Evolutionary conservation across 2,113 vertebrate species (phyloP), one percentile per base, ranked within the genome.

Genomic region (Dipodomys stephensi): DNA sequence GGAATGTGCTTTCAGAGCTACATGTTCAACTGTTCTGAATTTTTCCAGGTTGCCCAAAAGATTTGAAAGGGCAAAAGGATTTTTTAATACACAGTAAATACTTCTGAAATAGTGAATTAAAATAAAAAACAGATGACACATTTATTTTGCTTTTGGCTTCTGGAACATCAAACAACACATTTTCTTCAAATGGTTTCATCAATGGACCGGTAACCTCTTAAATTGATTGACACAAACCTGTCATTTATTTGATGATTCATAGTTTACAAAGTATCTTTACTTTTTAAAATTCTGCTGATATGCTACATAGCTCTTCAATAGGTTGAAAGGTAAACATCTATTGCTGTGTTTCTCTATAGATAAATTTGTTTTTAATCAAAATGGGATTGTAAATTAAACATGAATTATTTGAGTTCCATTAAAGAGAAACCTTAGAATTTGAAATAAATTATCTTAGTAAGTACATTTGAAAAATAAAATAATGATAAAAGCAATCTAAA

Each of bases 91-190:
- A 95, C 88, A 94, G 94, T 97, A 96, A 97, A 95, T 96, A 96
- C 95, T 97, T 97, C 92, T 95, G 93, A 96, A 97, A 96, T 92
- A 92, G 85, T 93, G 95, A 96, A 96, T 95, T 97, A 95, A 95
- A 97, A 97, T 97, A 95, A 96, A 96, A 96, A 97, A 93, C 97
- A 97, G 96, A 97, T 97, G 97, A 97, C 73, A 90, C 79, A 91
- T 96, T 96, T 97, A 96, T 95, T 97, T 94, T n/a, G 91, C 76
- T 96, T 96, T 96, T 83, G 86, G 94, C 96, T 97, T 97, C 94
- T 96, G 79, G 96, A 92, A 96, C 96, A 96, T 97, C 96, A 97
- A 97, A 96, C 96, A 94, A 95, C 95, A 96, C 90, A 94, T 96
- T 97, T 96, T 96, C 97, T 96, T 97, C 93, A 95, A 97, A 96